These are phyloP conservation scores for Siniperca obscura DNA, from an alignment of 2,797 vertebrate species.

Conservation along the genomic window DNA sequence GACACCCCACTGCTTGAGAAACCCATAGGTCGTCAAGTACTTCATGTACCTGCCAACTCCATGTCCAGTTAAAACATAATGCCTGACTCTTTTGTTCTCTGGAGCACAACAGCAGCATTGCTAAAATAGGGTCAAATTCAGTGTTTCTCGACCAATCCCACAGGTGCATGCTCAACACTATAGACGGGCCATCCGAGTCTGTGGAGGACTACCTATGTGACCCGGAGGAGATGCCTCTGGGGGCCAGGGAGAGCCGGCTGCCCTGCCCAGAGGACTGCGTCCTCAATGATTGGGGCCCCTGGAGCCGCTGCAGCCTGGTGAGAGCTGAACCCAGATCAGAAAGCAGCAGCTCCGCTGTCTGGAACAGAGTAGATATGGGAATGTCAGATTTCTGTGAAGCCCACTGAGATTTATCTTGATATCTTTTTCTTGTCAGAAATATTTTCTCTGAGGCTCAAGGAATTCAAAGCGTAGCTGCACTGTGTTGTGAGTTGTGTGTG, in stretches of 20 bases:
- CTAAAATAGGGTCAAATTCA: constrained; percentile 24
- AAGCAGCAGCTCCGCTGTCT: constrained; percentile 33
- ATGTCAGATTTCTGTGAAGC: constrained; percentile 33
- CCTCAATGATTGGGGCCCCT: constrained; percentile 93
- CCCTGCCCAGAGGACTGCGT: constrained; percentile 97
- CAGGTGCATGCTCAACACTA: constrained; percentile 98
- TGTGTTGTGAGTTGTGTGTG: constrained; percentile 45
- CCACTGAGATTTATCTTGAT: constrained; percentile 61
- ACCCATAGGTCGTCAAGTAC: background rate
- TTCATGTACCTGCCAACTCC: constrained; percentile 7
- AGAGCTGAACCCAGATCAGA: constrained; percentile 68
- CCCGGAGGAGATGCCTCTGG: constrained; percentile 96
- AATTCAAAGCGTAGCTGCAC: constrained; percentile 45
- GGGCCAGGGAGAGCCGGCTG: constrained; percentile 91
- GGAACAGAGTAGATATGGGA: constrained; percentile 29
- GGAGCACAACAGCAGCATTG: background rate
- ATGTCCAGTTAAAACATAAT: constrained; percentile 15
- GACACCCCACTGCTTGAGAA: background rate
- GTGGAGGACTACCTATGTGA: constrained; percentile 98
- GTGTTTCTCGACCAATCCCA: constrained; percentile 26
- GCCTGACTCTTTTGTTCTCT: constrained; percentile 5
- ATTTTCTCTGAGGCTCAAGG: constrained; percentile 44
- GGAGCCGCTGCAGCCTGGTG: constrained; percentile 94
- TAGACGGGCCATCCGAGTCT: constrained; percentile 93
- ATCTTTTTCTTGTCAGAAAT: constrained; percentile 57